phyloP scores from a whole-genome alignment of 2,113 vertebrate species.

The Furnarius figulus region DNA sequence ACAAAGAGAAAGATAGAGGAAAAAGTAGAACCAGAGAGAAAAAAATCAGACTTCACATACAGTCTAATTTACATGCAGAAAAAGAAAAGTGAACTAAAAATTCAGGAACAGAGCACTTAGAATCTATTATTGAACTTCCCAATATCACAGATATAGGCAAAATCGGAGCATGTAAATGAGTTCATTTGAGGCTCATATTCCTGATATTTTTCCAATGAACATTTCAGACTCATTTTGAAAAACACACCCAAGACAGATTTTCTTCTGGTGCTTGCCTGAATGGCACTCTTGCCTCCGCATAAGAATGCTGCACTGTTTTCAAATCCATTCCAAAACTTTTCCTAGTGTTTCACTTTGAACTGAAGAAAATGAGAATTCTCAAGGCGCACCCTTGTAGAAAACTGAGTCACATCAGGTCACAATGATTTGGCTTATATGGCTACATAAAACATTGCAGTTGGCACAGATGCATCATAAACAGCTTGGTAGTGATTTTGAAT shows the following conservation, averaged over 20 bases:
- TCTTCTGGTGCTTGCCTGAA: constrained; percentile 34
- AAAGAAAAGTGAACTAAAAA: background rate
- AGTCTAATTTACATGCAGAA: background rate
- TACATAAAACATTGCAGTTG: constrained; percentile 58
- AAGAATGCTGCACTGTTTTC: constrained; percentile 58
- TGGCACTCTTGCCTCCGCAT: constrained; percentile 28
- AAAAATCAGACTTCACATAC: background rate
- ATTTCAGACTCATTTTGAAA: constrained; percentile 46
- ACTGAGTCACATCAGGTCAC: constrained; percentile 66
- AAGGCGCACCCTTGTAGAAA: constrained; percentile 46
- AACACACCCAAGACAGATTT: constrained; percentile 27
- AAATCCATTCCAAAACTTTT: constrained; percentile 29
- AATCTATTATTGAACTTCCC: background rate
- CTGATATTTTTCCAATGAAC: constrained; percentile 27
- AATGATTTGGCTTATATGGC: constrained; percentile 42
- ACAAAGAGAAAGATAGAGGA: background rate
- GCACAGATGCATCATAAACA: constrained; percentile 53
- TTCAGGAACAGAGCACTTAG: background rate
- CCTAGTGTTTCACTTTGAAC: constrained; percentile 42
- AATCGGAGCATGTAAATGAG: constrained; percentile 23
- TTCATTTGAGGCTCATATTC: constrained; percentile 37
- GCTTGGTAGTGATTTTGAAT: constrained; percentile 50
- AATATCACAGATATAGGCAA: constrained; percentile 6
- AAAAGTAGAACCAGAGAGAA: background rate
- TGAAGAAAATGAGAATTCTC: constrained; percentile 57